Evolutionary conservation across 2,797 vertebrate genomes (phyloP).

Genomic region (Gymnoscopelus braueri): DNA sequence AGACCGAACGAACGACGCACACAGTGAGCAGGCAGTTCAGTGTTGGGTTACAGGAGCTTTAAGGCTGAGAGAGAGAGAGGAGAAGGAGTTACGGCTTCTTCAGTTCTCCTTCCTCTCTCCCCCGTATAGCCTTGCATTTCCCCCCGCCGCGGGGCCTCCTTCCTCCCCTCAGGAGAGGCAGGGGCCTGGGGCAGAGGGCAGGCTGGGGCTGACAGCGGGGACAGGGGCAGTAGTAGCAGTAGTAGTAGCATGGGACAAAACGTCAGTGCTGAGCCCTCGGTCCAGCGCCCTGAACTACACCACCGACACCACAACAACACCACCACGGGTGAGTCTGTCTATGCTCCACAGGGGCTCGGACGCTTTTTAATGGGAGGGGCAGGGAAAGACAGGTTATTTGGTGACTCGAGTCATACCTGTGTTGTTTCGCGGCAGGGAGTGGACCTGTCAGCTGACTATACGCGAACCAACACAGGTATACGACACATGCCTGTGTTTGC

Average conservation of each 20-base stretch:
- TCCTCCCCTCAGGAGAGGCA: slow-evolving; percentile 50
- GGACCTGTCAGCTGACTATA: no score
- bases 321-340: slow-evolving; percentile 69
- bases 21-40: slow-evolving; percentile 50
- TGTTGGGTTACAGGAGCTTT: slow-evolving; percentile 60
- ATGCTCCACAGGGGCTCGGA: not conserved
- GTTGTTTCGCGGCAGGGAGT: no score
- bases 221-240: slow-evolving; percentile 32
- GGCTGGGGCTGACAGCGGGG: slow-evolving; percentile 41
- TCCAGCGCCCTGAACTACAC: slow-evolving; percentile 64
- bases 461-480: no score
- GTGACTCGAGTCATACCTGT: no score
- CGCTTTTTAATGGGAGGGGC: no score
- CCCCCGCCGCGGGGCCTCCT: slow-evolving; percentile 27
- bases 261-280: slow-evolving; percentile 70
- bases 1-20: slow-evolving; percentile 25
- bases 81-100: slow-evolving; percentile 30
- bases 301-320: slow-evolving; percentile 19
- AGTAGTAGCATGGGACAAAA: slow-evolving; percentile 79
- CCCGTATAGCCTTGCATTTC: slow-evolving; percentile 31
- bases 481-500: no score
- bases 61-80: slow-evolving; percentile 31
- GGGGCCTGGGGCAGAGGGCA: slow-evolving; percentile 44
- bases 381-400: no score
- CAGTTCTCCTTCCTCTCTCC: slow-evolving; percentile 27